Evolutionary conservation across 2,113 vertebrate species (phyloP).

Genomic region (Promerops cafer): DNA sequence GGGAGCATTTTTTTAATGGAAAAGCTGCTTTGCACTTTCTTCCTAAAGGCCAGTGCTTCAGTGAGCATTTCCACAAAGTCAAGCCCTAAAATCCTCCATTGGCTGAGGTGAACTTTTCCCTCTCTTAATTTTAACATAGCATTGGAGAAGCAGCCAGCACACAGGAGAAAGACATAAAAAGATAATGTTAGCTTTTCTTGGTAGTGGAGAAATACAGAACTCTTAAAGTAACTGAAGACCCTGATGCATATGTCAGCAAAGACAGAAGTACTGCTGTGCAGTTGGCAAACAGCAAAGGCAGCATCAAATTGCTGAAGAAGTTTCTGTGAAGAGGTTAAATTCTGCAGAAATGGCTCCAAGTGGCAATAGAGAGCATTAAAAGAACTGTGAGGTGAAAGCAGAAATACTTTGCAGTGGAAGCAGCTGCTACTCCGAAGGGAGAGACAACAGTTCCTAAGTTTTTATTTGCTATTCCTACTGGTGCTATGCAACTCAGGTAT

Average conservation of each 20-base stretch:
- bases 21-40: neutral
- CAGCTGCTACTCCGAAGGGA: neutral
- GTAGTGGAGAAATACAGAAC: neutral
- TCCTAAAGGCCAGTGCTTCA: neutral
- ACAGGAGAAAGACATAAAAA: neutral
- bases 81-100: neutral
- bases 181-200: neutral
- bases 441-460: neutral
- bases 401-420: neutral
- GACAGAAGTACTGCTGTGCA: neutral
- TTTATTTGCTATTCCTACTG: conserved; percentile 15
- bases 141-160: neutral
- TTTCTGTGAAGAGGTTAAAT: neutral
- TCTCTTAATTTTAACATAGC: neutral
- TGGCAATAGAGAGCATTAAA: neutral
- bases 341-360: neutral
- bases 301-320: neutral
- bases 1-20: neutral
- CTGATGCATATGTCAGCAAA: neutral
- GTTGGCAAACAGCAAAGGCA: neutral
- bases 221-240: neutral
- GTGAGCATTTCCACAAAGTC: neutral
- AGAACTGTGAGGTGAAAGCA: neutral
- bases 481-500: conserved; percentile 59
- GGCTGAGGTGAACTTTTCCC: neutral